These are phyloP conservation scores for Orientallactaga bullata DNA, from an alignment of 2,113 vertebrate species.

Conservation along the genomic window DNA sequence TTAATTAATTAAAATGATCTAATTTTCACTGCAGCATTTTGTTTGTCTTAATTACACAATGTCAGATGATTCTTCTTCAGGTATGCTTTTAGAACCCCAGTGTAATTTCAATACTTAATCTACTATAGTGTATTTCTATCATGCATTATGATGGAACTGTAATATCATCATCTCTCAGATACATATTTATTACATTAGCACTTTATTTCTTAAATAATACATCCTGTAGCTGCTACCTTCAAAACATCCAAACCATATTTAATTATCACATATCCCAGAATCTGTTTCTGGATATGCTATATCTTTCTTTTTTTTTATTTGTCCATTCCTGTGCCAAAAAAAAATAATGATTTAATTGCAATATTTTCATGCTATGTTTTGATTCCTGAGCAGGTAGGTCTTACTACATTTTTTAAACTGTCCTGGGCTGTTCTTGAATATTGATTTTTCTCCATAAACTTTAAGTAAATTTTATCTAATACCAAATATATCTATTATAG, in stretches of 20 bases:
- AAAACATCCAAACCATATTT: background rate
- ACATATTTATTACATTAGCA: background rate
- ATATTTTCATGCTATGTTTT: background rate
- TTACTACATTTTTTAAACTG: background rate
- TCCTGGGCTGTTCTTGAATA: background rate
- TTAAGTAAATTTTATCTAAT: conserved; percentile 35
- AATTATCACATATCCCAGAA: background rate
- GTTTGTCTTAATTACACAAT: background rate
- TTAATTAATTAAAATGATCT: no score
- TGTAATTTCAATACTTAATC: background rate
- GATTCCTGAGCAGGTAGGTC: background rate
- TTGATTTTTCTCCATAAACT: background rate
- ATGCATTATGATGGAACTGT: background rate
- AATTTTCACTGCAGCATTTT: background rate
- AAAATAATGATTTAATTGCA: background rate
- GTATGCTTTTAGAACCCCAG: background rate
- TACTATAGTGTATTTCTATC: background rate
- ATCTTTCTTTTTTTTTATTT: background rate
- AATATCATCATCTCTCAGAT: background rate
- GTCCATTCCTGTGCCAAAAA: background rate
- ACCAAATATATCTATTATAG: background rate
- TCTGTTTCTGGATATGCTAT: background rate
- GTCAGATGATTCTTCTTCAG: background rate
- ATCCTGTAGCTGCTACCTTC: background rate
- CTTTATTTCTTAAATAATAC: background rate